Base-by-base conservation (phyloP, 2,797 vertebrate genomes). In the Channallabes apus region DNA sequence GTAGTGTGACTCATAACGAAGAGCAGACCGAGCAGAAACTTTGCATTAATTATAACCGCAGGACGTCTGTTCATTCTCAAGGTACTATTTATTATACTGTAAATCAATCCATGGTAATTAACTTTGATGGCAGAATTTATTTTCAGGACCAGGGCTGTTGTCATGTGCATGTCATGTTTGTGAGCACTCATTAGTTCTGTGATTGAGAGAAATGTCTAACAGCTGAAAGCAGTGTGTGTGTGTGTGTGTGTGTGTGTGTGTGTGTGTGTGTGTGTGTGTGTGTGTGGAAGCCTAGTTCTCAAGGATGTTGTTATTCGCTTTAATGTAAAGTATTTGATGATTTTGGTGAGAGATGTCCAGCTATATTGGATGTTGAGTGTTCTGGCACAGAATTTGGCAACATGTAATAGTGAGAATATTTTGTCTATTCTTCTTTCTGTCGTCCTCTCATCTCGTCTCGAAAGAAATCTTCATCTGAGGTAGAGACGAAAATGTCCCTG, bases 401-500 rank as follows among this genome's bases (percentile, higher is more conserved):
- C 68, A n/a, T 54, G 11, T 51, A 56, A 68, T 68, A 38, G 12
- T 67, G 2, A 71, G n/a, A 41, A 29, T 29, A 12, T n/a, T 3
- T 38, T 17, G 14, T 6, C 3, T 1, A n/a, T 11, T 14, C 15
- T 46, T n/a, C 15, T 24, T 29, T 54, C 69, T 32, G n/a, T 22
- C 72, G 41, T 18, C 22, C 18, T 69, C 20, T 56, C 27, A 54
- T 79, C 1, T 78, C n/a, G 32, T 62, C 12, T 84, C 68, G 82
- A 46, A 89, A 96, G 95, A 95, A 94, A 85, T 89, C 94, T 24
- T 86, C 46, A 0, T 51, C 91, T 0, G 94, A 94, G 0, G 3
- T 94, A 84, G 94, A 89, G 78, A 87, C 93, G n/a, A 95, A 95
- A 90, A 91, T 91, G 91, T 93, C 94, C 0, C 86, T 96, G 90